These are phyloP conservation scores for Muschampia plurimacula DNA, from an alignment of 2,888 invertebrate genomes.

Conservation along the genomic window DNA sequence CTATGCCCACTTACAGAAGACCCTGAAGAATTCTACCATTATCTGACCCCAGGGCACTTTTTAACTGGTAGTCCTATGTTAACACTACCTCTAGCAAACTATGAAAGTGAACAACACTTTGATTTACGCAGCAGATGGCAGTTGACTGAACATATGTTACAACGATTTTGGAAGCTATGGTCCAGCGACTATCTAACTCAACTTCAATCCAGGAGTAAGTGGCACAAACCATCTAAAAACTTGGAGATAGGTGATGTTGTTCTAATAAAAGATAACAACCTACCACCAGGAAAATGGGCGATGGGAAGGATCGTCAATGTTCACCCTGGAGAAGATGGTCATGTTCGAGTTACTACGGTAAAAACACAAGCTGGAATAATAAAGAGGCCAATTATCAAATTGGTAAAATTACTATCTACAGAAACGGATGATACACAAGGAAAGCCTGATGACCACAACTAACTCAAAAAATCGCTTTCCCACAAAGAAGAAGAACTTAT, in stretches of 20 bases:
- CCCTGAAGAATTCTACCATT: neutral
- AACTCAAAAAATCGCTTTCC: neutral
- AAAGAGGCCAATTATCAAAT: neutral
- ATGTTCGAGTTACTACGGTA: neutral
- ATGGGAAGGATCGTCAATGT: neutral
- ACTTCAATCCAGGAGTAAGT: neutral
- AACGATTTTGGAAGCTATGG: constrained; percentile 12
- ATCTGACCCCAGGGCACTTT: constrained; percentile 8
- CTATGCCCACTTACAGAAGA: too few relatives aligned
- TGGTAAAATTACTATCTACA: neutral
- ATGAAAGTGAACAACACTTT: neutral
- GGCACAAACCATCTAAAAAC: neutral
- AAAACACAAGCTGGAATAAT: neutral
- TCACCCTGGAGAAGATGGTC: neutral
- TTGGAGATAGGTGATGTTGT: constrained; percentile 1
- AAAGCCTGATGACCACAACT: neutral
- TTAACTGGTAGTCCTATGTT: neutral
- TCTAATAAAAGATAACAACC: neutral
- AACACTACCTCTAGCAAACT: neutral
- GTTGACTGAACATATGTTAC: constrained; percentile 6
- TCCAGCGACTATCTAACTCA: constrained; percentile 4
- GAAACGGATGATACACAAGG: too few relatives aligned
- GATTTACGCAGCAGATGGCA: neutral
- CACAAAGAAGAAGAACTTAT: neutral
- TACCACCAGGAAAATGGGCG: constrained; percentile 10